Evolutionary conservation across 2,888 invertebrate genomes (phyloP).

Genomic region (Lasioglossum marginatum): DNA sequence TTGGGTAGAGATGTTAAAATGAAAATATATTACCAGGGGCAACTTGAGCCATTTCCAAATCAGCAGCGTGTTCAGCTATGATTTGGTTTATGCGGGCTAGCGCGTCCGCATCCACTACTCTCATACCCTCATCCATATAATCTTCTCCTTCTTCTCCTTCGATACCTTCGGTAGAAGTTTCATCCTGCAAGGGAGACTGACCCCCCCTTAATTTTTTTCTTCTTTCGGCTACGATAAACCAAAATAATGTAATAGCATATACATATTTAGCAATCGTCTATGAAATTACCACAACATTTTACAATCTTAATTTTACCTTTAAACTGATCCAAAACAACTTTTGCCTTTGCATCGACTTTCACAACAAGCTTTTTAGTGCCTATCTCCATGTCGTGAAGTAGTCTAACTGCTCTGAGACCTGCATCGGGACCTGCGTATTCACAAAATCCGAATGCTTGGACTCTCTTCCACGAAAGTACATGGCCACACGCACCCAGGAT

Average conservation of each 20-base stretch:
- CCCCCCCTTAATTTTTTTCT: slow-evolving; percentile 87
- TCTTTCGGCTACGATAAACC: slow-evolving; percentile 86
- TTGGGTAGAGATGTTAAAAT: neutral
- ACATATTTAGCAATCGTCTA: neutral
- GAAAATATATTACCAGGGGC: slow-evolving; percentile 76
- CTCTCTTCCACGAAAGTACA: slow-evolving; percentile 98
- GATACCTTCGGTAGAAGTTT: slow-evolving; percentile 86
- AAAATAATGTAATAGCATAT: neutral
- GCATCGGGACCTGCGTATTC: slow-evolving; percentile 98
- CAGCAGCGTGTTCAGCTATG: slow-evolving; percentile 89
- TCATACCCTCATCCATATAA: slow-evolving; percentile 91
- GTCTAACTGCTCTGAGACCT: slow-evolving; percentile 95
- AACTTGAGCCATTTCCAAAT: slow-evolving; percentile 81
- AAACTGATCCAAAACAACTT: slow-evolving; percentile 96
- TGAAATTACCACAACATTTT: slow-evolving; percentile 46
- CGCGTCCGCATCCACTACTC: slow-evolving; percentile 90
- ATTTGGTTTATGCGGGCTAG: slow-evolving; percentile 92
- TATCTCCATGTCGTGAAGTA: slow-evolving; percentile 96
- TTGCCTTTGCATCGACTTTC: slow-evolving; percentile 98
- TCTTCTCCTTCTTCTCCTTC: slow-evolving; percentile 86
- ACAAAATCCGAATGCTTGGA: slow-evolving; percentile 99
- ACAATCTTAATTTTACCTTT: slow-evolving; percentile 87
- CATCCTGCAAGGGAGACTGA: slow-evolving; percentile 86
- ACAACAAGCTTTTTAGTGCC: slow-evolving; percentile 97
- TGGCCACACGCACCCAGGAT: slow-evolving; percentile 97